These are phyloP conservation scores for Plagiodera versicolora DNA, from an alignment of 2,888 invertebrate species.

Conservation along the genomic window DNA sequence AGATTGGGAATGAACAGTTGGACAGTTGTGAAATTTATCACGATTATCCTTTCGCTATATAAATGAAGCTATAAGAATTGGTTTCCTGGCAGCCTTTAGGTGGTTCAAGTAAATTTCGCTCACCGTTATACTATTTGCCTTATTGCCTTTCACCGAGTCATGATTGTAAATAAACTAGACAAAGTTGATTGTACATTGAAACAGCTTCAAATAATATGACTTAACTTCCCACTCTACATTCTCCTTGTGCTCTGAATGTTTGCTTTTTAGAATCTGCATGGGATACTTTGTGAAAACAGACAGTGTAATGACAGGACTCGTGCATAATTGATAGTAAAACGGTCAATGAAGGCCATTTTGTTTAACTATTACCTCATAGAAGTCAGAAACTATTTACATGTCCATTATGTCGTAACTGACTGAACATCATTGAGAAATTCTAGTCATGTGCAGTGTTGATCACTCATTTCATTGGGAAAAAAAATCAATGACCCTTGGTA, in stretches of 20 bases:
- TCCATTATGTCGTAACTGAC: slow-evolving; percentile 13
- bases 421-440: slow-evolving; percentile 9
- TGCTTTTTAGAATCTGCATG: neutral
- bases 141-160: neutral
- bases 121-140: neutral
- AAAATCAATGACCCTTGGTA: too few species aligned
- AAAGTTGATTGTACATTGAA: neutral
- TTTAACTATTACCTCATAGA: slow-evolving; percentile 12
- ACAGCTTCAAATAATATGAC: too few species aligned
- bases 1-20: too few species aligned
- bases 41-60: neutral
- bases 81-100: neutral
- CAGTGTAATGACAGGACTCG: neutral
- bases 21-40: neutral
- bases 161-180: neutral
- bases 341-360: slow-evolving; percentile 15
- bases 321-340: slow-evolving; percentile 19
- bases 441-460: too few species aligned
- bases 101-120: too few species aligned
- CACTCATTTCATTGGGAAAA: too few species aligned
- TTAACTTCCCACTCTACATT: too few species aligned
- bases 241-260: neutral
- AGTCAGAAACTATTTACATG: slow-evolving; percentile 9
- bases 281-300: neutral
- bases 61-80: neutral